phyloP scores from a whole-genome alignment of 1,140 invertebrate genomes.

The Spodoptera frugiperda region DNA sequence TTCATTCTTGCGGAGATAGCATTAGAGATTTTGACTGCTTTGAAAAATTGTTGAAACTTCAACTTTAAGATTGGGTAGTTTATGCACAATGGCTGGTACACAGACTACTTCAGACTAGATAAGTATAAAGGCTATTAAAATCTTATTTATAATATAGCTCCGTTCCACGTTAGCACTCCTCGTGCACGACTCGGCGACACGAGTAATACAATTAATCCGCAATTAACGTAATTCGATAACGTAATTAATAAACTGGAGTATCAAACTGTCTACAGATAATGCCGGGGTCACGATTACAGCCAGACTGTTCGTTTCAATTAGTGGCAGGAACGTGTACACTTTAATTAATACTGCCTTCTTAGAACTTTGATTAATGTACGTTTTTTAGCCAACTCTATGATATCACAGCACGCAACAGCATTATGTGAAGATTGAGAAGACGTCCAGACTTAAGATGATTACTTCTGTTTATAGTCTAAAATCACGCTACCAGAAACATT shows the following conservation, averaged over 20 bases:
- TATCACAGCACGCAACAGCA: constrained; percentile 13
- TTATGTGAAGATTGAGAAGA: constrained; percentile 9
- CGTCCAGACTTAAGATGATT: constrained; percentile 17
- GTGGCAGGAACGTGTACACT: constrained; percentile 25
- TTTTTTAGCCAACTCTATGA: constrained; percentile 17
- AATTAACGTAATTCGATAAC: constrained; percentile 30
- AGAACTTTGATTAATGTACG: constrained; percentile 36
- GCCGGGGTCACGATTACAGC: constrained; percentile 32
- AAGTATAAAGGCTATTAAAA: too few species aligned
- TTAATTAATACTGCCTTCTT: constrained; percentile 31
- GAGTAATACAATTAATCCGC: constrained; percentile 41
- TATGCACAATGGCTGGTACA: too few species aligned
- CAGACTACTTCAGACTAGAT: too few species aligned
- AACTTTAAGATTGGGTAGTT: too few species aligned
- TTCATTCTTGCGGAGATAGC: not conserved
- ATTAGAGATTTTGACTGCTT: too few species aligned
- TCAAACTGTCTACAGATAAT: constrained; percentile 34
- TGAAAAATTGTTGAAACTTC: too few species aligned
- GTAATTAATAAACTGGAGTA: constrained; percentile 38
- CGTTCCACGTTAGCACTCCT: not conserved
- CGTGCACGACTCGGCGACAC: constrained; percentile 24
- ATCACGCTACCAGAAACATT: constrained; percentile 23
- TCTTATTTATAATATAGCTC: not conserved
- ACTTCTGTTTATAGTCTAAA: constrained; percentile 10
- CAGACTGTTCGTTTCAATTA: constrained; percentile 37